Conservation (phyloP, 2,797 vertebrate genomes). For the Buceros bicornis region DNA sequence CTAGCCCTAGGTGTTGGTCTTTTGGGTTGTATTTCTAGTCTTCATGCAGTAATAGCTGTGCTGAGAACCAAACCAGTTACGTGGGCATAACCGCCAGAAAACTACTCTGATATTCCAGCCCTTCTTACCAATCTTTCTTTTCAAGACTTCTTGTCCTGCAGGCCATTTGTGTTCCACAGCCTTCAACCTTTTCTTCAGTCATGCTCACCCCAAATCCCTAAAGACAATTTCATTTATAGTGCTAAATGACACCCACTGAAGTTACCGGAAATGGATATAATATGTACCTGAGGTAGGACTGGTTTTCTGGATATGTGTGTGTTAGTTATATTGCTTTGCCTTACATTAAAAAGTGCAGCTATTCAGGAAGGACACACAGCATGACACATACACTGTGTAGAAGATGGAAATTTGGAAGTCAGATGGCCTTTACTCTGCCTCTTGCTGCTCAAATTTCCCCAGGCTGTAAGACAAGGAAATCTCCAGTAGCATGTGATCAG, state of each 20-base stretch:
- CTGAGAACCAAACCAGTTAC: background rate
- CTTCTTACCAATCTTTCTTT: background rate
- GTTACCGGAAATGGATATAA: background rate
- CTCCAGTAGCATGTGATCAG: background rate
- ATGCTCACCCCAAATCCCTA: accelerated
- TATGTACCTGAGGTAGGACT: no score
- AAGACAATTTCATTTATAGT: background rate
- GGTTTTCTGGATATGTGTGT: background rate
- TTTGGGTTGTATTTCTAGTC: accelerated
- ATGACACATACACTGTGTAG: background rate
- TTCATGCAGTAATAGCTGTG: accelerated
- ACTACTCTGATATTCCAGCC: accelerated
- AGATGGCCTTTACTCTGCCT: background rate
- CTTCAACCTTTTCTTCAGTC: no score
- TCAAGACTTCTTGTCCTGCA: accelerated
- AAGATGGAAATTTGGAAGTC: background rate
- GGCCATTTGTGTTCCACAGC: accelerated
- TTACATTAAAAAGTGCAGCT: background rate
- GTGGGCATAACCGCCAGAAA: accelerated
- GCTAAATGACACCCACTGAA: background rate
- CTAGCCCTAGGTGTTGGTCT: background rate
- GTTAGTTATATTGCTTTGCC: background rate
- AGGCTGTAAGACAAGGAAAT: background rate
- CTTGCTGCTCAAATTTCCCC: background rate
- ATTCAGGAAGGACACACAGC: background rate